These are phyloP conservation scores for Geopemphigus sp. DNA, from an alignment of 1,140 invertebrate species.

Conservation along the genomic window DNA sequence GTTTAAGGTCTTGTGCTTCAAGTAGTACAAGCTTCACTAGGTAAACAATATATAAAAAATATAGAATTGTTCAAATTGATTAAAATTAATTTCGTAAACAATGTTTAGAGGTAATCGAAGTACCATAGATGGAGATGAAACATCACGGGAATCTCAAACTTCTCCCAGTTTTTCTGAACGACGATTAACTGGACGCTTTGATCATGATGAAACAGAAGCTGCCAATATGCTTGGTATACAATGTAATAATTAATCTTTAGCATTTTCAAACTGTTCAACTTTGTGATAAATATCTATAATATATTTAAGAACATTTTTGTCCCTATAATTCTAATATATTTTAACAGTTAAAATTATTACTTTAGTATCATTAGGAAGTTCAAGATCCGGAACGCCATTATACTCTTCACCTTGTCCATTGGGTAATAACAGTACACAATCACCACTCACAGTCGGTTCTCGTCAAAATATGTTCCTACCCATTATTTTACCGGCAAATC, in stretches of 20 bases:
- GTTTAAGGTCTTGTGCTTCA: conserved; percentile 59
- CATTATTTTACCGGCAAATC: conserved; percentile 63
- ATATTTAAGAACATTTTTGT: background rate
- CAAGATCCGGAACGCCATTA: conserved; percentile 82
- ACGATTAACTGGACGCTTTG: conserved; percentile 74
- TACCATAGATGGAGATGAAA: conserved; percentile 79
- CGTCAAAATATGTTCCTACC: conserved; percentile 82
- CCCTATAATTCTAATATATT: too few species aligned
- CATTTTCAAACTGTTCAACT: conserved; percentile 15
- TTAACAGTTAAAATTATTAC: conserved; percentile 14
- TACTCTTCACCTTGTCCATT: conserved; percentile 75
- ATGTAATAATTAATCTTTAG: conserved; percentile 40
- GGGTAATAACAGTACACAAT: conserved; percentile 61
- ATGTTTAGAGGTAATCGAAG: conserved; percentile 56
- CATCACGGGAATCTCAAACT: conserved; percentile 82
- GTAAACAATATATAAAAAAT: conserved; percentile 52
- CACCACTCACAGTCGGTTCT: conserved; percentile 63
- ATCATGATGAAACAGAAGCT: conserved; percentile 92
- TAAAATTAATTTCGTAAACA: background rate
- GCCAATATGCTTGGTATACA: conserved; percentile 86
- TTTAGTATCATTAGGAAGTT: conserved; percentile 85
- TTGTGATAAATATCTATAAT: background rate
- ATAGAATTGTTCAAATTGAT: background rate
- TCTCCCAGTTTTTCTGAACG: conserved; percentile 74
- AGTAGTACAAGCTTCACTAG: conserved; percentile 57